Evolutionary conservation across 1,140 invertebrate genomes (phyloP).

Genomic region (Eriocheir sinensis): DNA sequence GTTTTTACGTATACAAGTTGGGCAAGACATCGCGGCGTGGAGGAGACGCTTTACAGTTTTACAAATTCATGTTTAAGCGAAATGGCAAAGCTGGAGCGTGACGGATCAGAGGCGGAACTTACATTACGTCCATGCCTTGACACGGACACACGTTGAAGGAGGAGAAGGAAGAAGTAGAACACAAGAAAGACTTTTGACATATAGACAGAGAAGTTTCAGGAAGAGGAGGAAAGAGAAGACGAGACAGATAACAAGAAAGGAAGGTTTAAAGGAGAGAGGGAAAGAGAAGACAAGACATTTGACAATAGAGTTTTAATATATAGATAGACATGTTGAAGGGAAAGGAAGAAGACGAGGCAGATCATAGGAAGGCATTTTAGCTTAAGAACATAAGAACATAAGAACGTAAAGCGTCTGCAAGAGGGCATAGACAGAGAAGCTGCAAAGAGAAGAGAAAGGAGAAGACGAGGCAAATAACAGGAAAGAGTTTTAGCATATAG

Average conservation of each 20-base stretch:
- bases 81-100: too few species aligned
- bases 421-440: background rate
- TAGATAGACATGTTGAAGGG: background rate
- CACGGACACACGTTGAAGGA: too few species aligned
- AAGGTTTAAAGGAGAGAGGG: constrained; percentile 12
- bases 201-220: background rate
- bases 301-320: background rate
- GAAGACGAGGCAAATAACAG: background rate
- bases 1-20: too few species aligned
- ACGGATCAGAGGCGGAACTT: too few species aligned
- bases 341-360: background rate
- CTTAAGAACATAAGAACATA: background rate
- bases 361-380: background rate
- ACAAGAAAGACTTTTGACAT: background rate
- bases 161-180: constrained; percentile 28
- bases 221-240: background rate
- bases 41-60: too few species aligned
- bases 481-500: background rate
- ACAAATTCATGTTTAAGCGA: too few species aligned
- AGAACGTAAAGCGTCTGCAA: too few species aligned
- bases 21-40: too few species aligned
- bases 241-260: background rate
- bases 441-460: background rate
- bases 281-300: background rate
- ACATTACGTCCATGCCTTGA: too few species aligned